Base-by-base conservation (phyloP, 2,888 invertebrate species). In the Sinotaia quadrata region DNA sequence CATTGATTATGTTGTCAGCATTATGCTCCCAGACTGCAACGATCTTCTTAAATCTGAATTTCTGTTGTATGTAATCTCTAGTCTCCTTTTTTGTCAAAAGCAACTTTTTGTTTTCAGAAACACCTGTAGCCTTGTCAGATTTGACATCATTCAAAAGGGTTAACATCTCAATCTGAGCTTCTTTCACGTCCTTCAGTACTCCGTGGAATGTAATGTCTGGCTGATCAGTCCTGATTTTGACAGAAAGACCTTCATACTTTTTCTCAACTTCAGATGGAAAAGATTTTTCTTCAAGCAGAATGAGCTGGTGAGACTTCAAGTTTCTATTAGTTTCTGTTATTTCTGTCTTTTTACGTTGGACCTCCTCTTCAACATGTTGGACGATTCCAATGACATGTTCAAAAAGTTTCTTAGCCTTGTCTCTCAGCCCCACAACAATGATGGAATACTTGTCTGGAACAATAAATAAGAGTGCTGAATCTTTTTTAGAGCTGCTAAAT, bases 111-210 rank as follows among this genome's bases (percentile, higher is more conserved):
- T 24, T 15, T 31, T 58, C 47, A 5, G 58, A 52, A 51, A 65
- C 51, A 2, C 52, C 36, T 18, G 18, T 24, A 18, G 65, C 24
- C 27, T 60, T 56, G 24, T 54, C 56, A 1, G 29, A 15, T 18
- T 8, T 31, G 56, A 56, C 27, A 10, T n/a, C 15, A 4, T 33
- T 33, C 1, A 69, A 18, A 15, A 10, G 4, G 34, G 56, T 51
- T 12, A 63, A 69, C 69, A 69, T 69, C 4, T 69, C 69, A 31
- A 69, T 27, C 31, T 69, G 61, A 12, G 62, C 56, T 1, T 29
- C 37, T 29, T 51, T 65, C 10, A 69, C 59, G 21, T 65, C 63
- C 24, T 49, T 49, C 15, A 63, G 1, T 36, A 60, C 29, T n/a
- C 69, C 69, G 29, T 44, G 59, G 56, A 60, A 66, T 29, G 51